A percentile compares a stretch with the other conserved stretches of the same genome.
Evolutionary conservation across 2,797 vertebrate species (phyloP).

Genomic region (Oreortyx pictus): DNA sequence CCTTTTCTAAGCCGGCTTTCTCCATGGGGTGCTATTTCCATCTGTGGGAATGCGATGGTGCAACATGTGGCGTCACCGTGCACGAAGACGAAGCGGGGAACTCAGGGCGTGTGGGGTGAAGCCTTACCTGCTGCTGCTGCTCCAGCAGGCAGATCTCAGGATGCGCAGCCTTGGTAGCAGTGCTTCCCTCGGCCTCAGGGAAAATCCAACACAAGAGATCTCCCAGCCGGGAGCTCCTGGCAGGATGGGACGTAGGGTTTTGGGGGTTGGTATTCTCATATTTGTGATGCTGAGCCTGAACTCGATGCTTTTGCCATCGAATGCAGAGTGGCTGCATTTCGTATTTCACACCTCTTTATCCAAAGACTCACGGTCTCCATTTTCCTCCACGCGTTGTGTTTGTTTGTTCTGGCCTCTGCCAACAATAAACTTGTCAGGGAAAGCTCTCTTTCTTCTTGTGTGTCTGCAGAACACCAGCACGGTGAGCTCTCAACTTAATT

Average conservation of each 20-base stretch:
- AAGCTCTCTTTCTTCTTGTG: neutral
- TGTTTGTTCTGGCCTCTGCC: neutral
- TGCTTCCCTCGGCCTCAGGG: neutral
- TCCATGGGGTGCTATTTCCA: neutral
- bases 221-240: neutral
- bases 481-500: constrained; percentile 42
- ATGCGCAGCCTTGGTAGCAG: neutral
- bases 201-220: neutral
- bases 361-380: neutral
- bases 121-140: neutral
- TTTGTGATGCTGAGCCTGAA: neutral
- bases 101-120: neutral
- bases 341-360: neutral
- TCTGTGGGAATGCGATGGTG: neutral
- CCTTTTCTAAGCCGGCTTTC: neutral
- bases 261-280: neutral
- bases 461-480: neutral
- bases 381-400: neutral
- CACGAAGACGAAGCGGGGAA: neutral
- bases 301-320: neutral
- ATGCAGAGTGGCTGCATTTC: neutral
- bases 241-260: fast-evolving
- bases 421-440: neutral
- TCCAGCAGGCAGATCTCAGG: neutral
- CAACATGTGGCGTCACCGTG: fast-evolving